phyloP scores from a whole-genome alignment of 2,888 invertebrate species.

The Tholera decimalis region DNA sequence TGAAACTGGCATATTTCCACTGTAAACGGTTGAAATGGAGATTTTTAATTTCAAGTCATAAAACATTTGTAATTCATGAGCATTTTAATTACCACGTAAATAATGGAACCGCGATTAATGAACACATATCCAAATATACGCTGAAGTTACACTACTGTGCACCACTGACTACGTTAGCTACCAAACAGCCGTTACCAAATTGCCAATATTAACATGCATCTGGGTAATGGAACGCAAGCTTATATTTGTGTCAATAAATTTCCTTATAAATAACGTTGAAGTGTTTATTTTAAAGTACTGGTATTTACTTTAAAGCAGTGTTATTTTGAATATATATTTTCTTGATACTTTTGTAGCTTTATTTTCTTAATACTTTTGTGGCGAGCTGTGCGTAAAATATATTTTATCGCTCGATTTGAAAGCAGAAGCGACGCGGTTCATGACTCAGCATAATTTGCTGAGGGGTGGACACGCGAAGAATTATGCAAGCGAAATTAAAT shows the following conservation, averaged over 20 bases:
- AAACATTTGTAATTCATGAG: neutral
- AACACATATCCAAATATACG: conserved; percentile 10
- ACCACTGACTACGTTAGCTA: neutral
- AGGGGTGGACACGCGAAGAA: neutral
- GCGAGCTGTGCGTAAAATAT: conserved; percentile 14
- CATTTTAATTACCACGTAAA: conserved; percentile 23
- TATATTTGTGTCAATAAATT: conserved; percentile 27
- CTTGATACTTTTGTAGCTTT: conserved; percentile 18
- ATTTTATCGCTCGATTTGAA: conserved; percentile 9
- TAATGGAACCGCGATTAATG: conserved; percentile 23
- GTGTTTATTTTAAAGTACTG: conserved; percentile 14
- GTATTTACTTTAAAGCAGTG: too few relatives aligned
- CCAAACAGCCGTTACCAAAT: conserved; percentile 33
- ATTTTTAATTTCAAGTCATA: neutral
- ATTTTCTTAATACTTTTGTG: conserved; percentile 18
- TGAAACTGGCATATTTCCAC: too few relatives aligned
- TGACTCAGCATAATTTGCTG: conserved; percentile 23
- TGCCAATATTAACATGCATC: conserved; percentile 31
- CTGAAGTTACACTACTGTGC: conserved; percentile 20
- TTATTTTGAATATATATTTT: too few relatives aligned
- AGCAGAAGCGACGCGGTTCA: conserved; percentile 1
- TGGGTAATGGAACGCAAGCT: conserved; percentile 18
- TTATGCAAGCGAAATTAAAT: neutral
- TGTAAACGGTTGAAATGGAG: neutral
- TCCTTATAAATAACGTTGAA: conserved; percentile 19